Conservation (phyloP, 2,113 vertebrate genomes). For the Lampris megalopsis region DNA sequence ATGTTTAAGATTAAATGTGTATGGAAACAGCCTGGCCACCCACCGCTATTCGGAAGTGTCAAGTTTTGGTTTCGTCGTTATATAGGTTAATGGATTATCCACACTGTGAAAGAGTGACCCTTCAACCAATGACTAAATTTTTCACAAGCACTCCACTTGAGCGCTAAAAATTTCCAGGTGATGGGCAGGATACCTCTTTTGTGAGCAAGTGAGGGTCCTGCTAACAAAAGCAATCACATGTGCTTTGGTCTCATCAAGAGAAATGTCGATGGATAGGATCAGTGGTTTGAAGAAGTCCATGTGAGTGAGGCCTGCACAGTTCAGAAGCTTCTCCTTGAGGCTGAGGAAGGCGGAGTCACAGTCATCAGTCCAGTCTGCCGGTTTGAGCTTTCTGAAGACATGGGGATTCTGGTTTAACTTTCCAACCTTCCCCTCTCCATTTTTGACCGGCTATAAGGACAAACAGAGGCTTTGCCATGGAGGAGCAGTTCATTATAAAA, state of each 20-base stretch:
- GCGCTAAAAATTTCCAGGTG: slow-evolving; percentile 19
- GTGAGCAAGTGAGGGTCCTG: no score
- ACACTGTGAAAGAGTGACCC: slow-evolving; percentile 16
- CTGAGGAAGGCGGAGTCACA: background rate
- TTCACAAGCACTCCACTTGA: slow-evolving; percentile 37
- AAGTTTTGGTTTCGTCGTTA: slow-evolving; percentile 23
- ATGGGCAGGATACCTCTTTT: slow-evolving; percentile 26
- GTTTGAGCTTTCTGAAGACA: no score
- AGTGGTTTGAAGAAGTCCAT: slow-evolving; percentile 17
- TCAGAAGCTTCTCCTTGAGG: slow-evolving; percentile 16
- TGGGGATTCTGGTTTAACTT: no score
- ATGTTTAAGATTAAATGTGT: slow-evolving; percentile 32
- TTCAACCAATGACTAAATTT: slow-evolving; percentile 27
- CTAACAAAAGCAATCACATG: no score
- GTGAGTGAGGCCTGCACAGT: slow-evolving; percentile 21
- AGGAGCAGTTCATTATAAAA: slow-evolving; percentile 28
- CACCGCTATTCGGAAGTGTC: slow-evolving; percentile 24
- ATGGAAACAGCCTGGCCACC: background rate
- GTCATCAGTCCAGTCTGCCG: no score
- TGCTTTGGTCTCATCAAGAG: no score
- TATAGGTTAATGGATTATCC: slow-evolving; percentile 26
- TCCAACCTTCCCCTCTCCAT: background rate
- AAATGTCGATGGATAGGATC: slow-evolving; percentile 6
- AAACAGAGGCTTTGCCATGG: slow-evolving; percentile 19
- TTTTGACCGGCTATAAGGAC: slow-evolving; percentile 12